phyloP scores from a whole-genome alignment of 2,888 invertebrate genomes.

The Andrena haemorrhoa region DNA sequence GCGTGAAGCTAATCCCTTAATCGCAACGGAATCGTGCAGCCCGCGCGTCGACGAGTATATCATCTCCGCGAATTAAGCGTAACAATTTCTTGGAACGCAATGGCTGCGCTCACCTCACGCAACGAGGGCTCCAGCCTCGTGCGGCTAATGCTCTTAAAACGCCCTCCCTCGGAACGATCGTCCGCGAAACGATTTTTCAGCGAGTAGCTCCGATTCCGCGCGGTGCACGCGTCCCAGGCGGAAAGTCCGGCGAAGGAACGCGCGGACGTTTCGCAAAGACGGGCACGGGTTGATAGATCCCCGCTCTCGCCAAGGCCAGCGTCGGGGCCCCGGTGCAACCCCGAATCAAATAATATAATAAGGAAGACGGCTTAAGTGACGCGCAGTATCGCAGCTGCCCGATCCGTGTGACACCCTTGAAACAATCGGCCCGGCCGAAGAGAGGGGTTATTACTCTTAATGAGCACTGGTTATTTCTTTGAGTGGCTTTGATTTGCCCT shows the following conservation, averaged over 20 bases:
- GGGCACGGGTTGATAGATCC: conserved; percentile 15
- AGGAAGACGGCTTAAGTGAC: conserved; percentile 76
- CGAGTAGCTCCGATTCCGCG: conserved; percentile 1
- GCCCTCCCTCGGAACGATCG: conserved; percentile 10
- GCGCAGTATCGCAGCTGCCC: conserved; percentile 70
- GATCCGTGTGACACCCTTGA: conserved; percentile 82
- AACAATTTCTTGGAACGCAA: conserved; percentile 39
- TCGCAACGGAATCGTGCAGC: conserved; percentile 2
- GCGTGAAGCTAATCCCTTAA: conserved; percentile 25
- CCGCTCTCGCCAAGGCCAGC: conserved; percentile 51
- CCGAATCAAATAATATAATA: conserved; percentile 73
- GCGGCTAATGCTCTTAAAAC: conserved; percentile 15
- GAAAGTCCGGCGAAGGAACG: conserved; percentile 10
- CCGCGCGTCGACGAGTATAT: conserved; percentile 30
- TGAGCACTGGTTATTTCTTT: conserved; percentile 83
- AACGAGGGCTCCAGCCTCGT: conserved; percentile 8
- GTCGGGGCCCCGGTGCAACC: conserved; percentile 49
- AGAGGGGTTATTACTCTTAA: conserved; percentile 83
- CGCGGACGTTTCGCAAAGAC: conserved; percentile 31
- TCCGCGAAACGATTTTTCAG: conserved; percentile 16
- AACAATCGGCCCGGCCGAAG: conserved; percentile 79
- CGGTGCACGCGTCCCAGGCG: not conserved
- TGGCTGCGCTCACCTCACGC: conserved; percentile 6
- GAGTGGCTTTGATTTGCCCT: conserved; percentile 82
- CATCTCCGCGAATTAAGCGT: conserved; percentile 25